Conservation (phyloP, 2,888 invertebrate species). For the Pyrgus malvae region DNA sequence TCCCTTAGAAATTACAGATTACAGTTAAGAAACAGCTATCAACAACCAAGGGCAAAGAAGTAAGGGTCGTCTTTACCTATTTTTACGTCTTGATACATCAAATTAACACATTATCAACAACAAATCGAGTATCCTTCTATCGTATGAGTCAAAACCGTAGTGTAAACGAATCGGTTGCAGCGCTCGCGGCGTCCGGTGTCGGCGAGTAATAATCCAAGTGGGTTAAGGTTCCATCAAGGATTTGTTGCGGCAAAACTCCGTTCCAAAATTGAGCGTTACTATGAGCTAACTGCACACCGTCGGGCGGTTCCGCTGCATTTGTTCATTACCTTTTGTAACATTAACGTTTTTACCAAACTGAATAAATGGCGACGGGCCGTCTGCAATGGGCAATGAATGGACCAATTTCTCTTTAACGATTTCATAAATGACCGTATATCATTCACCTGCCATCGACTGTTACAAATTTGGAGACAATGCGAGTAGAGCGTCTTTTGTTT, state of each 20-base stretch:
- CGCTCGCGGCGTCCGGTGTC: constrained; percentile 58
- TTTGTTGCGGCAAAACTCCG: constrained; percentile 81
- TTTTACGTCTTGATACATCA: too few species aligned
- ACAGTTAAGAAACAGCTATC: too few species aligned
- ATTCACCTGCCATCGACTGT: constrained; percentile 59
- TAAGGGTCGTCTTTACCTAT: too few species aligned
- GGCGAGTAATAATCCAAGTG: constrained; percentile 77
- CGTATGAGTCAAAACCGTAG: constrained; percentile 42
- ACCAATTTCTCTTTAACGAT: constrained; percentile 40
- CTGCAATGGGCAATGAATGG: constrained; percentile 53
- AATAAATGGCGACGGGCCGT: constrained; percentile 58
- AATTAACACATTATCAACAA: too few species aligned
- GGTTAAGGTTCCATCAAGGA: constrained; percentile 82
- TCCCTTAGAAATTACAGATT: too few species aligned
- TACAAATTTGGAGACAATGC: constrained; percentile 51
- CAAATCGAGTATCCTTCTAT: constrained; percentile 8
- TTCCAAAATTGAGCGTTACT: constrained; percentile 78
- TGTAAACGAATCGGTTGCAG: constrained; percentile 55
- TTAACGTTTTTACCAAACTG: constrained; percentile 38
- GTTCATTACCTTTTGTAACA: constrained; percentile 60
- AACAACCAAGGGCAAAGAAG: too few species aligned
- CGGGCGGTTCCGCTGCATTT: constrained; percentile 71
- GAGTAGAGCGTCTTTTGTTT: constrained; percentile 67
- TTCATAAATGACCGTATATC: constrained; percentile 42
- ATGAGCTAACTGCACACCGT: constrained; percentile 70